phyloP scores from a whole-genome alignment of 2,888 invertebrate species.

The Orthonevra nobilis region DNA sequence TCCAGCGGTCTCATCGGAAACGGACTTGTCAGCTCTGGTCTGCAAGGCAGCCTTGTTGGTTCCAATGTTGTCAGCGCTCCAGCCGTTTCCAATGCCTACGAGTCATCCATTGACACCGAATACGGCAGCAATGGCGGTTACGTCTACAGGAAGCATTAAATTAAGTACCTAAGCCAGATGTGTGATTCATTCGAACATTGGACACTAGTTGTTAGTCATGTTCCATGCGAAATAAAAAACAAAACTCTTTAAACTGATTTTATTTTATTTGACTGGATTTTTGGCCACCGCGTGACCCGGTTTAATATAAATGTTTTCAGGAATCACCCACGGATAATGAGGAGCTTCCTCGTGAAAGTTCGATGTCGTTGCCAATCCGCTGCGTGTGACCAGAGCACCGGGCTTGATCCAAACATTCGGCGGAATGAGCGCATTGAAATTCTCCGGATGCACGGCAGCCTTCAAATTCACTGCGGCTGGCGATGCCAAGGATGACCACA shows the following conservation, averaged over 20 bases:
- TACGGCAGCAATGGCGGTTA: constrained; percentile 79
- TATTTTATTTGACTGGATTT: constrained; percentile 5
- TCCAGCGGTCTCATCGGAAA: not conserved
- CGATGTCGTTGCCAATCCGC: not conserved
- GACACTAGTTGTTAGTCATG: constrained; percentile 29
- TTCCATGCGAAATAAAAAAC: constrained; percentile 19
- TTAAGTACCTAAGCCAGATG: not conserved
- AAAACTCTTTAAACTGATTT: constrained; percentile 28
- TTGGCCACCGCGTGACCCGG: constrained; percentile 75
- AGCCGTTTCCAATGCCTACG: constrained; percentile 19
- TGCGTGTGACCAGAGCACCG: constrained; percentile 36
- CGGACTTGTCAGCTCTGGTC: no score
- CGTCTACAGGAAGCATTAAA: constrained; percentile 76
- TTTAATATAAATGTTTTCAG: constrained; percentile 75
- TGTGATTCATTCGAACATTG: constrained; percentile 1
- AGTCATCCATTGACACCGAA: constrained; percentile 73
- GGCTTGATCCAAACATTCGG: constrained; percentile 56
- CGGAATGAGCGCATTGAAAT: constrained; percentile 36
- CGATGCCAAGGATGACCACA: not conserved
- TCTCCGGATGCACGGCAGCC: constrained; percentile 21
- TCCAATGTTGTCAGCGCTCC: constrained; percentile 25
- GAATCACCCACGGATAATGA: constrained; percentile 63
- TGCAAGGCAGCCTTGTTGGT: constrained; percentile 3
- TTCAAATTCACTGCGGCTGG: not conserved
- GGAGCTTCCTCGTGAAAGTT: constrained; percentile 31